A percentile compares a stretch with the other conserved stretches of the same genome.
Conservation (phyloP, 1,140 invertebrate genomes). For the Diabrotica virgifera region DNA sequence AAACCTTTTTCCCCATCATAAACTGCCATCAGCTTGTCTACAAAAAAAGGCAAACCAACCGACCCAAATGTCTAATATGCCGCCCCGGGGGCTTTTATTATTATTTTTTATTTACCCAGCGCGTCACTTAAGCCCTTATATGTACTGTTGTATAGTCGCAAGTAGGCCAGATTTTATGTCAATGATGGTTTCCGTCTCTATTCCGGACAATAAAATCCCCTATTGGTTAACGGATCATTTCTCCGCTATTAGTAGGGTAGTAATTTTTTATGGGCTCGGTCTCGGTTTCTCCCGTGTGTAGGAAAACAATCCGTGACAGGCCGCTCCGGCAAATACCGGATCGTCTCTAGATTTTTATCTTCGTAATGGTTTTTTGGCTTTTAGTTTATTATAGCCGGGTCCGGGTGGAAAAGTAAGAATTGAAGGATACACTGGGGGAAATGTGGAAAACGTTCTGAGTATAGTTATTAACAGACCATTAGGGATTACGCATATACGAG, state of each 20-base stretch:
- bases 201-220: not conserved
- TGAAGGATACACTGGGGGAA: too few relatives aligned
- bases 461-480: too few relatives aligned
- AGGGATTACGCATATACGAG: too few relatives aligned
- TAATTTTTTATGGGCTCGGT: not conserved
- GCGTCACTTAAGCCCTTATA: not conserved
- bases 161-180: not conserved
- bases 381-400: not conserved
- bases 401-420: too few relatives aligned
- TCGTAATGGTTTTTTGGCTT: not conserved
- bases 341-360: constrained; percentile 1
- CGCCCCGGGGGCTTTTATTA: not conserved
- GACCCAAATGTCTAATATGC: too few relatives aligned
- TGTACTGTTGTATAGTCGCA: not conserved
- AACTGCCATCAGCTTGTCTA: too few relatives aligned
- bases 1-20: too few relatives aligned
- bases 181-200: not conserved
- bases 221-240: constrained; percentile 1
- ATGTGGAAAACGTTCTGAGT: too few relatives aligned
- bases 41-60: too few relatives aligned
- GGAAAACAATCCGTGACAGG: not conserved
- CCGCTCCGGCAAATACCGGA: not conserved
- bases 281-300: not conserved
- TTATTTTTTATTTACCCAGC: not conserved
- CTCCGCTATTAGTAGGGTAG: not conserved